Evolutionary conservation across 2,888 invertebrate genomes (phyloP).

Genomic region (Melanchra persicariae): DNA sequence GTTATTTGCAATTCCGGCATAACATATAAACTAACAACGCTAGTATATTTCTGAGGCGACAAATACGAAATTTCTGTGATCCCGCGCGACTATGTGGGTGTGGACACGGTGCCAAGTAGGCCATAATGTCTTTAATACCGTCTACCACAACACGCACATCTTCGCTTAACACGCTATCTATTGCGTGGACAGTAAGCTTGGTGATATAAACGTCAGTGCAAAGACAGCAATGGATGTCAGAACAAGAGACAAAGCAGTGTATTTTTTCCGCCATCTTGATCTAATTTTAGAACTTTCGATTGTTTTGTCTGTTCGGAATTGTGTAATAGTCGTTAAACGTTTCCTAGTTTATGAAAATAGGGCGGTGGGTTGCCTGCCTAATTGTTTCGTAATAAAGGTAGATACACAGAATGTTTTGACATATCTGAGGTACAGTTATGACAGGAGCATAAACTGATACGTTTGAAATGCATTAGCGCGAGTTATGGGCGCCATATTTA

Average conservation of each 20-base stretch:
- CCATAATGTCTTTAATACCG: conserved; percentile 82
- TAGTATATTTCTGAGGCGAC: conserved; percentile 68
- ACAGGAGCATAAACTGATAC: conserved; percentile 41
- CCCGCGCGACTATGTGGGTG: conserved; percentile 80
- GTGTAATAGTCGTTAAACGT: conserved; percentile 84
- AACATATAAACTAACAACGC: conserved; percentile 58
- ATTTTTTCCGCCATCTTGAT: conserved; percentile 72
- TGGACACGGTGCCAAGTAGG: conserved; percentile 85
- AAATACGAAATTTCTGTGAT: conserved; percentile 81
- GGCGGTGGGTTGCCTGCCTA: conserved; percentile 70
- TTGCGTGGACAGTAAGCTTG: conserved; percentile 53
- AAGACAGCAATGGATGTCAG: conserved; percentile 65
- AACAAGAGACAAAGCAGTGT: conserved; percentile 50
- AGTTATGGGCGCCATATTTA: conserved; percentile 38
- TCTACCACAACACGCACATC: conserved; percentile 67
- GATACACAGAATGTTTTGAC: conserved; percentile 60
- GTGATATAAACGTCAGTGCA: neutral
- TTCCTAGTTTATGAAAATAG: conserved; percentile 85
- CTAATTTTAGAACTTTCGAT: conserved; percentile 83
- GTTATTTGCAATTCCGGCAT: conserved; percentile 63
- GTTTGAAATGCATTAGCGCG: conserved; percentile 50
- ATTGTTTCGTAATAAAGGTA: conserved; percentile 81
- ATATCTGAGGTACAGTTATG: conserved; percentile 40
- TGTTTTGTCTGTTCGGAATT: conserved; percentile 87
- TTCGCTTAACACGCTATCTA: conserved; percentile 64